Conservation (phyloP, 2,113 vertebrate genomes). For the Casuarius casuarius region DNA sequence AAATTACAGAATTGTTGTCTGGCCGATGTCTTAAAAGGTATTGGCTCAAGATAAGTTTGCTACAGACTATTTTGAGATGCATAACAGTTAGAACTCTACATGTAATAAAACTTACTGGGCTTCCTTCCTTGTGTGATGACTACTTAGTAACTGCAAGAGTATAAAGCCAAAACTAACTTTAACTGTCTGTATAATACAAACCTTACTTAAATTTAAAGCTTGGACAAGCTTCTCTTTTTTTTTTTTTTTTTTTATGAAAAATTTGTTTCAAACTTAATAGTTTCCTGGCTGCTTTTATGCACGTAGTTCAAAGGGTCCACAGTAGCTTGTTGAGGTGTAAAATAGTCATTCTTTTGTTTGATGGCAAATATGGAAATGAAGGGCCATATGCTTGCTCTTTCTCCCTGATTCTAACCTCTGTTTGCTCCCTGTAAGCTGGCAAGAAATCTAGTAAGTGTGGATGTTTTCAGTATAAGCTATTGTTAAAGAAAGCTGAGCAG, state of each 20-base stretch:
- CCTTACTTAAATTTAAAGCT: not conserved
- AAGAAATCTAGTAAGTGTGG: not conserved
- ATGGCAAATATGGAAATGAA: not conserved
- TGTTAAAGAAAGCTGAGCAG: not conserved
- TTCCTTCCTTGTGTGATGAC: not conserved
- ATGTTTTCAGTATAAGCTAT: not conserved
- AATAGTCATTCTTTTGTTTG: not conserved
- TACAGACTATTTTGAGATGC: not conserved
- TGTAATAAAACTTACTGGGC: not conserved
- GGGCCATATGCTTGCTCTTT: not conserved
- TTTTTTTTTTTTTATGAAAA: not conserved
- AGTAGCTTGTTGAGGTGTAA: not conserved
- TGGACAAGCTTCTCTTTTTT: not conserved
- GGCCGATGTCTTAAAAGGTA: not conserved
- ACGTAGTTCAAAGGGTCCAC: not conserved
- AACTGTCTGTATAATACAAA: not conserved
- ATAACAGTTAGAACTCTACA: not conserved
- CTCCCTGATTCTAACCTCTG: not conserved
- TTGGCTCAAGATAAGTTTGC: not conserved
- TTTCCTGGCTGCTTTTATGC: not conserved
- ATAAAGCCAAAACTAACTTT: not conserved
- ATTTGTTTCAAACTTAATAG: not conserved
- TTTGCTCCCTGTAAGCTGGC: not conserved
- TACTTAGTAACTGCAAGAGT: not conserved
- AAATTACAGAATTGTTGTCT: not conserved